Evolutionary conservation across 2,113 vertebrate species (phyloP), one percentile per base, ranked within the genome.

Genomic region (Phylloscopus trochiloides): DNA sequence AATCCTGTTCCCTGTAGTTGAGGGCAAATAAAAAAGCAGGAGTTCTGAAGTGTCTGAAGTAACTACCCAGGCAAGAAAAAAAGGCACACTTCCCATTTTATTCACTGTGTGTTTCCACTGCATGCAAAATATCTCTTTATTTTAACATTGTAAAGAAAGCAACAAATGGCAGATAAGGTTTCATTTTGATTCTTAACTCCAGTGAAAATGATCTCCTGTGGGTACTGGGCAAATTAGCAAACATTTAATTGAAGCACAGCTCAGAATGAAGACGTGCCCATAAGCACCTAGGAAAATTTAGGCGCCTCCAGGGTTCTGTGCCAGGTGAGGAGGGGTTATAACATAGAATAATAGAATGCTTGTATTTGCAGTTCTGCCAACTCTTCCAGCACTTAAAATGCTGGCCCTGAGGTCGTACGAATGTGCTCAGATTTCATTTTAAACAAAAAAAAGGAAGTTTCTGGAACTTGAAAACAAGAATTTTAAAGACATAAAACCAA

Each of bases 281-380:
- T 68, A 85, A 91, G 66, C 85, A 79, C 40, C 71, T 45, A 87
- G 40, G 57, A 94, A 91, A 91, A 93, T 78, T 31, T 67, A 88
- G 62, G 32, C 93, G 77, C 61, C 52, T 91, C 40, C 52, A 65
- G 38, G 61, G 17, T 72, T 88, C 74, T 82, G 52, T 75, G 85
- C 66, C 92, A 93, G 66, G 78, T 93, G 85, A 94, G 62, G n/a
- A 82, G 71, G 48, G 66, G 21, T 90, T 93, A 74, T 89, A 90
- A 74, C 34, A 73, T 3, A 80, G 76, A 91, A 81, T 74, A 89
- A 88, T 74, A 89, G 43, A 91, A 80, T 75, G 66, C 22, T 87
- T 87, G 40, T 71, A 89, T 54, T 28, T 78, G 34, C 72, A 91
- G 63, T 47, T 88, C 68, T 94, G 86, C 68, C 78, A 95, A 48